A percentile compares a stretch with the other conserved stretches of the same genome.
These are phyloP conservation scores for Phyllotreta striolata DNA, from an alignment of 2,888 invertebrate species.

Conservation along the genomic window DNA sequence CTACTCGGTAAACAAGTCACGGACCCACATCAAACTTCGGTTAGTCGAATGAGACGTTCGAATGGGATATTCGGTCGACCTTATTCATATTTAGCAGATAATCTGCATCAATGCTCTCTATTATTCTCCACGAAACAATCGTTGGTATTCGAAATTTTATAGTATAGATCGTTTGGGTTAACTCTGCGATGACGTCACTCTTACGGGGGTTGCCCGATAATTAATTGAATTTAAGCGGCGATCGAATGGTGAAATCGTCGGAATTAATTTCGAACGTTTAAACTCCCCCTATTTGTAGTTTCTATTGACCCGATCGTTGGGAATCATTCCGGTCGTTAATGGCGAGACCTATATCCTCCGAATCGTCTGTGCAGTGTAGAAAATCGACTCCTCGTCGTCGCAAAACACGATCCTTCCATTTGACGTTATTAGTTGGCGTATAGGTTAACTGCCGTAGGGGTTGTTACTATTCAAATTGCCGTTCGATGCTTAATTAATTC, in stretches of 20 bases:
- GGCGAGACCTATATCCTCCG: slow-evolving; percentile 14
- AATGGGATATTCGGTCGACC: slow-evolving; percentile 10
- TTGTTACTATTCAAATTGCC: slow-evolving; percentile 15
- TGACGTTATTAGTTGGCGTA: slow-evolving; percentile 27
- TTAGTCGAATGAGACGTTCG: slow-evolving; percentile 23
- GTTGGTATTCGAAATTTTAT: background rate
- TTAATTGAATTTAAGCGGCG: no score
- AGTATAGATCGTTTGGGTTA: background rate
- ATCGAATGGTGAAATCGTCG: no score
- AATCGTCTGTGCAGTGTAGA: slow-evolving; percentile 2
- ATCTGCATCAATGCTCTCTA: background rate
- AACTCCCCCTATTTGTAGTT: no score
- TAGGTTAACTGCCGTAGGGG: background rate
- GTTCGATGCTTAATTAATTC: slow-evolving; percentile 1
- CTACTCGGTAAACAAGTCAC: slow-evolving; percentile 29
- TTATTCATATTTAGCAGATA: slow-evolving; percentile 17
- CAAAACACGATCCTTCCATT: slow-evolving; percentile 31
- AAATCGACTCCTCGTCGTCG: slow-evolving; percentile 2
- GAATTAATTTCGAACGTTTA: no score
- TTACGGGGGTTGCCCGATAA: no score
- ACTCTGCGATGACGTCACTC: background rate
- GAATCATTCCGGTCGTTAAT: no score
- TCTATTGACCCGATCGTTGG: no score
- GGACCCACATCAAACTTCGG: slow-evolving; percentile 31
- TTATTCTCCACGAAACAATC: background rate